Base-by-base conservation (phyloP, 1,140 invertebrate species). In the Melitaea cinxia region DNA sequence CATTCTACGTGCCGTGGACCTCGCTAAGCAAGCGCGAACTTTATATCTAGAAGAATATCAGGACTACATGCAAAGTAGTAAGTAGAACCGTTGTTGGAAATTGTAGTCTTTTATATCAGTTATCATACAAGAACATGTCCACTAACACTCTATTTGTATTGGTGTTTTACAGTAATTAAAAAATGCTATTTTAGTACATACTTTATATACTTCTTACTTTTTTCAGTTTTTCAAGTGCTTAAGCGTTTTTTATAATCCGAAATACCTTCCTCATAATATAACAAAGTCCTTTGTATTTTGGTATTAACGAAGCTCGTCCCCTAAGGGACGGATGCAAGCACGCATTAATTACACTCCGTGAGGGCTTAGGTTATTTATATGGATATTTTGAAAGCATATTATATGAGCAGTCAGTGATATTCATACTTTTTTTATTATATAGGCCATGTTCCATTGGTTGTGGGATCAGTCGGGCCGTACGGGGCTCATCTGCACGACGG, bases 401-500 rank as follows among this genome's bases (percentile, higher is more conserved):
- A 42, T 24, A 47, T 47, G 42, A 59, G 30, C 26, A 21, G 23
- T 54, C 15, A 33, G n/a, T 12, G 30, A 37, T 39, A 9, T 35
- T 37, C 7, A 37, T 21, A 26, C 2, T 39, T 63, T 67, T 74
- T 54, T 73, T 33, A 33, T 60, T 30, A 50, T 70, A 49, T 63
- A 91, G 91, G 88, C 68, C 70, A 76, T 52, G 57, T 84, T 7
- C 93, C 95, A 1, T 67, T 94, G 21, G 93, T 97, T 39, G 94
- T 95, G 39, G 98, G 96, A 6, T 97, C 97, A 0, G 94, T 98
- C 35, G 97, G 98, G 0, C 96, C 98, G 0, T 98, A 97, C 79
- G 98, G 97, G 0, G 97, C 97, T 3, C 94, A 93, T 68, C 91
- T 98, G 3, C 94, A 95, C 75, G 96, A 99, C 88, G 95, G 95